Evolutionary conservation across 2,113 vertebrate genomes (phyloP).

Genomic region (Nycticebus coucang): DNA sequence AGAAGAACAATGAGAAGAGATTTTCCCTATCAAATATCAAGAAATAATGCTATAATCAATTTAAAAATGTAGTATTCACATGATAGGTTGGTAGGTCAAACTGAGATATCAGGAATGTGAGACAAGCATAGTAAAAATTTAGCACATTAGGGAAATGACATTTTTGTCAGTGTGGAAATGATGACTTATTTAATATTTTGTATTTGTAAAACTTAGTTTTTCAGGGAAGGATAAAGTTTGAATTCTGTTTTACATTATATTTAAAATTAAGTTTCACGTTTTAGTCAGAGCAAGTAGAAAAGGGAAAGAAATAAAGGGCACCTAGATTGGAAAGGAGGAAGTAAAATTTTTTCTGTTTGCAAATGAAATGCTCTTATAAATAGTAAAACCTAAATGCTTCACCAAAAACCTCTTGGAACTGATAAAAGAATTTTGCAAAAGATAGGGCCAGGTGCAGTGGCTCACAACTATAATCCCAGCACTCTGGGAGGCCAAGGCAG

Average conservation of each 20-base stretch:
- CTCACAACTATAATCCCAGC: too few relatives aligned
- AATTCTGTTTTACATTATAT: neutral
- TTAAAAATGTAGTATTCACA: neutral
- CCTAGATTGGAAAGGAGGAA: neutral
- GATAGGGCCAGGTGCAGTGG: neutral
- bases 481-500: too few relatives aligned
- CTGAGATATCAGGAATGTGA: neutral
- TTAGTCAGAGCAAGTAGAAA: neutral
- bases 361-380: neutral
- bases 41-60: neutral
- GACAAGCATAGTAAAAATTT: neutral
- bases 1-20: neutral
- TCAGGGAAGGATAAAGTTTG: neutral
- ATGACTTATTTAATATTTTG: neutral
- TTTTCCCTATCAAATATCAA: neutral
- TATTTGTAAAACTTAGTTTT: neutral
- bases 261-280: neutral
- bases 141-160: neutral
- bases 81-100: neutral
- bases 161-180: neutral
- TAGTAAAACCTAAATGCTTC: neutral
- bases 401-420: neutral
- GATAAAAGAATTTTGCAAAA: neutral
- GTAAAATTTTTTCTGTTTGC: neutral
- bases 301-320: neutral